phyloP scores from a whole-genome alignment of 2,888 invertebrate species.

The Theretra japonica region DNA sequence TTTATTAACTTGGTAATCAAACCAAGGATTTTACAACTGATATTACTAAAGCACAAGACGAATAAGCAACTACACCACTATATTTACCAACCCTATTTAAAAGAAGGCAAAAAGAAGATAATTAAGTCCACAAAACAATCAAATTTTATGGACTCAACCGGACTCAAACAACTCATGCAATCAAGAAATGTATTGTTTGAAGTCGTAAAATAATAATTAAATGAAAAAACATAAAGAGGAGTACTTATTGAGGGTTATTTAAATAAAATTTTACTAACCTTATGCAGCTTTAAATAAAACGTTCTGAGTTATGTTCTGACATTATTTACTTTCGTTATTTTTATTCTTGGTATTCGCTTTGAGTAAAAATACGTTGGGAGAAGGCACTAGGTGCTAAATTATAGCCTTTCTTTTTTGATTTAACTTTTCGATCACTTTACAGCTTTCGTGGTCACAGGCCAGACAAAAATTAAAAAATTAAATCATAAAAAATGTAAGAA shows the following conservation, averaged over 20 bases:
- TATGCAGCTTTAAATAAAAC: neutral
- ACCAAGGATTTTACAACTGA: neutral
- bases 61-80: neutral
- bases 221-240: neutral
- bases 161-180: neutral
- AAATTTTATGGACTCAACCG: neutral
- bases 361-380: too few species aligned
- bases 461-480: too few species aligned
- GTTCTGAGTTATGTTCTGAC: too few species aligned
- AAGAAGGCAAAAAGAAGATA: constrained; percentile 8
- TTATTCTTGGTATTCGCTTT: too few species aligned
- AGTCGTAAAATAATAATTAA: neutral
- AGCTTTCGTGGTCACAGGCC: too few species aligned
- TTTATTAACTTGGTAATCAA: too few species aligned
- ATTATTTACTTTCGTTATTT: neutral
- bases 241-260: neutral
- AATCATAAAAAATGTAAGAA: too few species aligned
- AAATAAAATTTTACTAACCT: neutral
- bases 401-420: too few species aligned
- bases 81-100: neutral
- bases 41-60: neutral
- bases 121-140: constrained; percentile 1
- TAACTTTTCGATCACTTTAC: too few species aligned
- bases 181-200: constrained; percentile 5
- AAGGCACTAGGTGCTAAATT: too few species aligned